phyloP scores from a whole-genome alignment of 2,888 invertebrate genomes.

The Synanthedon myopaeformis region DNA sequence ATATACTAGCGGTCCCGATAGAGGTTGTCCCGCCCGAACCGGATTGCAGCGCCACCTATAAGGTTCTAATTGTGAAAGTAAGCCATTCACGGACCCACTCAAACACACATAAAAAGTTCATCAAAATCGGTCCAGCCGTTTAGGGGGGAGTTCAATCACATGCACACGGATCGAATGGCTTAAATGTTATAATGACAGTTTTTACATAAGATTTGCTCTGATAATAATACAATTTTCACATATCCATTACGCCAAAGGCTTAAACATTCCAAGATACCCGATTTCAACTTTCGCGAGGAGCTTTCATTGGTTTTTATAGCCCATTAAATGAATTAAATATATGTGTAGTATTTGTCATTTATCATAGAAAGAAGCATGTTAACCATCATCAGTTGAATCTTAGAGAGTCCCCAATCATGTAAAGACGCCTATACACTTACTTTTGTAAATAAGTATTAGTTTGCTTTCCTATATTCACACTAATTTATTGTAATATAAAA shows the following conservation, averaged over 20 bases:
- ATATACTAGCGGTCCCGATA: no score
- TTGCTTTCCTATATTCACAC: constrained; percentile 40
- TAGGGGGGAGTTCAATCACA: no score
- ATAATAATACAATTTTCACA: constrained; percentile 31
- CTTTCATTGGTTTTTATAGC: constrained; percentile 36
- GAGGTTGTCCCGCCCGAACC: no score
- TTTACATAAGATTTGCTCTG: constrained; percentile 3
- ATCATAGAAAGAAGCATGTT: no score
- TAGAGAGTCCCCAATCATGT: background rate
- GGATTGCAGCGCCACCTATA: no score
- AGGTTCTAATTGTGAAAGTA: no score
- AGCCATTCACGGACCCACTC: no score
- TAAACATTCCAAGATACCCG: constrained; percentile 64
- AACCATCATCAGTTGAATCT: no score
- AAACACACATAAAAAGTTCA: no score
- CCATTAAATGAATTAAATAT: background rate
- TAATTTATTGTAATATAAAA: constrained; percentile 57
- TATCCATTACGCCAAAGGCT: constrained; percentile 51
- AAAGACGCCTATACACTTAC: background rate
- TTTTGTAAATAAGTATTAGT: constrained; percentile 53
- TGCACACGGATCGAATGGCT: no score
- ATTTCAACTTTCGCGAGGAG: constrained; percentile 43
- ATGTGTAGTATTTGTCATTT: no score
- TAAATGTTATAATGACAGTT: background rate
- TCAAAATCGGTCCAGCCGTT: no score